Evolutionary conservation across 2,797 vertebrate genomes (phyloP).

Genomic region (Dipus sagitta): DNA sequence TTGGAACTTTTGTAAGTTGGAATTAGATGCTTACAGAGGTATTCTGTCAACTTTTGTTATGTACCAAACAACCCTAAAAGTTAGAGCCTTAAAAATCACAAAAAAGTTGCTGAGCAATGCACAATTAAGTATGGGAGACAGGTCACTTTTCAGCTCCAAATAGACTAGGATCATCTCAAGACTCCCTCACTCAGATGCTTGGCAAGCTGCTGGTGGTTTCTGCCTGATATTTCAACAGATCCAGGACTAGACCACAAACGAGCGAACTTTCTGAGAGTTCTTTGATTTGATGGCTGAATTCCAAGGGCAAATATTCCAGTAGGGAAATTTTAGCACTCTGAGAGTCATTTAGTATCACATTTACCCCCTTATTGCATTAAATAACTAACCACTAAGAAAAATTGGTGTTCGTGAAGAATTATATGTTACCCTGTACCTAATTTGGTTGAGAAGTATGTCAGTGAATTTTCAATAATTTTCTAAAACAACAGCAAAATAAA

Average conservation of each 20-base stretch:
- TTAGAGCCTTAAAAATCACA: not conserved
- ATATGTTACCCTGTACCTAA: not conserved
- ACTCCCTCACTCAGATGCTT: conserved; percentile 26
- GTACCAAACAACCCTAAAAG: not conserved
- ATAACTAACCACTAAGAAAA: not conserved
- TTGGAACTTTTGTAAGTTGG: not conserved
- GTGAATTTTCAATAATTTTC: not conserved
- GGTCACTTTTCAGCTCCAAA: not conserved
- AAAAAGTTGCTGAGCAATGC: not conserved
- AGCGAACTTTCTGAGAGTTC: conserved; percentile 32
- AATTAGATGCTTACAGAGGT: not conserved
- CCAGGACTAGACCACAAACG: conserved; percentile 46
- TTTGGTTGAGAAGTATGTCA: not conserved
- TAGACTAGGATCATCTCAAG: conserved; percentile 18
- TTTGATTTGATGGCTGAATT: conserved; percentile 62
- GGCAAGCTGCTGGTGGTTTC: conserved; percentile 15
- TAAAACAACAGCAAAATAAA: not conserved
- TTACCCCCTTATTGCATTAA: conserved; percentile 49
- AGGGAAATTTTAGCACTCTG: conserved; percentile 44
- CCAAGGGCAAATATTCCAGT: conserved; percentile 54
- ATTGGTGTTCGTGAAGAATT: conserved; percentile 8
- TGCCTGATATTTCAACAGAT: conserved; percentile 48
- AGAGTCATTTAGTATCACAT: conserved; percentile 55
- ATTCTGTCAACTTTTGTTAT: not conserved
- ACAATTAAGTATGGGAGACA: not conserved